Conservation (phyloP, 2,113 vertebrate genomes). For the Tachuris rubrigastra region DNA sequence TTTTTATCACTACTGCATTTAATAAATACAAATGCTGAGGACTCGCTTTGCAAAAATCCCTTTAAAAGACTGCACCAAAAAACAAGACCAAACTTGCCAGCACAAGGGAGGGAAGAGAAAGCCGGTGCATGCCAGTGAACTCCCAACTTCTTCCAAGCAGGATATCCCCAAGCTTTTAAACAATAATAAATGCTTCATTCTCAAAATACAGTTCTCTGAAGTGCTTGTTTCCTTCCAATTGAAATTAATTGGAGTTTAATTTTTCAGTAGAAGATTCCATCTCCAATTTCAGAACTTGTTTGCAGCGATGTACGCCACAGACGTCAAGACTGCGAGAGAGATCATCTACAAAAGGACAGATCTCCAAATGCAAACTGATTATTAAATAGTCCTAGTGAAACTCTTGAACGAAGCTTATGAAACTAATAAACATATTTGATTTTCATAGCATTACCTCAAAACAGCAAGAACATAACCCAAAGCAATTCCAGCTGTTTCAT, state of each 20-base stretch:
- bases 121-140: neutral
- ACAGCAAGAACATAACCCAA: conserved; percentile 34
- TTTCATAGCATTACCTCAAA: conserved; percentile 39
- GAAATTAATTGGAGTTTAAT: conserved; percentile 39
- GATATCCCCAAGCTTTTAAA: conserved; percentile 6
- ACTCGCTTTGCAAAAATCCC: neutral
- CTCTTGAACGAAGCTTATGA: neutral
- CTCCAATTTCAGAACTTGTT: neutral
- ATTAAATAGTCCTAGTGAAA: neutral
- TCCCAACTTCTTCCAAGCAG: neutral
- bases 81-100: neutral
- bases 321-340: neutral
- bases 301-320: neutral
- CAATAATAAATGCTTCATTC: neutral
- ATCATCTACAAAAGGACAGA: neutral
- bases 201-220: neutral
- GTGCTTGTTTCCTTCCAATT: neutral
- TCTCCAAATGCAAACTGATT: neutral
- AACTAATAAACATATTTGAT: conserved; percentile 20
- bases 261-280: neutral
- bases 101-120: neutral
- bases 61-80: neutral
- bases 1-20: rapidly evolving
- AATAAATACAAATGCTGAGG: neutral
- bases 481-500: conserved; percentile 61